Evolutionary conservation across 2,888 invertebrate species (phyloP).

Genomic region (Erannis defoliaria): DNA sequence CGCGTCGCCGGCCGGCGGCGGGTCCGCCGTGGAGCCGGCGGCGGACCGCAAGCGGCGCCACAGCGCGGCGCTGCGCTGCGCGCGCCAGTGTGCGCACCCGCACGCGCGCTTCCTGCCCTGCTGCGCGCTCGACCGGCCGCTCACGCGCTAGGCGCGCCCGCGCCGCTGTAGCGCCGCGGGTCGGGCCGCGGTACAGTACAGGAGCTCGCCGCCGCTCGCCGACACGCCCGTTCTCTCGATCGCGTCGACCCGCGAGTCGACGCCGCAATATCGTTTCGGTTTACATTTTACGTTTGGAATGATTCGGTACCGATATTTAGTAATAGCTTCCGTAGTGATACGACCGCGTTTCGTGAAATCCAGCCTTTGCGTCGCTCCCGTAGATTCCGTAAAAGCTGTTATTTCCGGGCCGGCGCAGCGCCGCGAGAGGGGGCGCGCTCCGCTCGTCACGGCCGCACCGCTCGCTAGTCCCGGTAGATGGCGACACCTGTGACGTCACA

Average conservation of each 20-base stretch:
- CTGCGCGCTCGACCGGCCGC: constrained; percentile 77
- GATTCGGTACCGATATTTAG: constrained; percentile 5
- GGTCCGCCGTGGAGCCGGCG: constrained; percentile 22
- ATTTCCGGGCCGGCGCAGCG: constrained; percentile 13
- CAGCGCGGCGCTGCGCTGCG: constrained; percentile 74
- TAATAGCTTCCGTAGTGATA: constrained; percentile 1
- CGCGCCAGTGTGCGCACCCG: constrained; percentile 68
- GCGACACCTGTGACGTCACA: constrained; percentile 33
- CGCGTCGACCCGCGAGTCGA: neutral
- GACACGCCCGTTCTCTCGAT: neutral
- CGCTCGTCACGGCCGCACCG: constrained; percentile 24
- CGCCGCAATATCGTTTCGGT: neutral
- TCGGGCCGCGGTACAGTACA: neutral
- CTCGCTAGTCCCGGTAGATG: constrained; percentile 27
- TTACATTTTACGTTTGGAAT: neutral
- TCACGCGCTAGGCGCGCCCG: constrained; percentile 69
- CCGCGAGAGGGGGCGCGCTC: constrained; percentile 20
- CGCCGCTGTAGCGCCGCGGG: constrained; percentile 7
- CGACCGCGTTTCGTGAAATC: constrained; percentile 23
- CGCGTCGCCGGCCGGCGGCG: constrained; percentile 24
- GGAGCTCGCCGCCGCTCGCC: neutral
- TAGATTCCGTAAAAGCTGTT: constrained; percentile 33
- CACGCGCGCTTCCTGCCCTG: constrained; percentile 85
- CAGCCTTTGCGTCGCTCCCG: constrained; percentile 30
- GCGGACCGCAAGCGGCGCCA: constrained; percentile 87